Base-by-base conservation (phyloP, 2,888 invertebrate species). In the Mesorhabditis spiculigera region DNA sequence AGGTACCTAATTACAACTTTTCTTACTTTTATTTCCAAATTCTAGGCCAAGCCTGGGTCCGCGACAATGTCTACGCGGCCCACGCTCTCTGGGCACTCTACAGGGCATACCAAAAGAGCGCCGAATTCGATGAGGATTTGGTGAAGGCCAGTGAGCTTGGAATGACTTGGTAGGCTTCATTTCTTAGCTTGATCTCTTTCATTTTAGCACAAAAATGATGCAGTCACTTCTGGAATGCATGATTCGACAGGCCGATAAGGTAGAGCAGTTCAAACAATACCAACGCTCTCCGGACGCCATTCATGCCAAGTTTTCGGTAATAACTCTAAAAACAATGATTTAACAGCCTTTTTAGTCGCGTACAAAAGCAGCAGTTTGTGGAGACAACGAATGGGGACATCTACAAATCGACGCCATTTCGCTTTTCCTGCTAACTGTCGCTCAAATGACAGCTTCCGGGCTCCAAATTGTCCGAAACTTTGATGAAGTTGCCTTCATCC, bases 371-470 rank as follows among this genome's bases (percentile, higher is more conserved):
- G 90, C 91, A 13, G 96, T 97, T 62, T 96, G 96, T 4, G 94
- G 93, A 5, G 98, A 99, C 87, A 89, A 90, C 74, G 95, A 96
- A 87, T 98, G 97, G 97, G 98, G 98, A 1, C 98, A 98, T 88
- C 89, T 98, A 73, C 98, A 94, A 88, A 92, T 99, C 79, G 98
- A 98, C 89, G 96, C 98, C 0, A 92, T 95, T 68, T 95, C 96
- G 4, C 88, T 99, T 3, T 99, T 94, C 86, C 89, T 99, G 3
- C 89, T 99, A 10, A 92, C 94, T 70, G 89, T 99, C 66, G 96
- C 97, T 4, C 97, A 99, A 88, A 98, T 99, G 95, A 99, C 97
- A 58, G 97, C 98, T 42, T 95, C 97, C 70, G 90, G 97, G 28
- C 88, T 98, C 65, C 95, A 97, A 87, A 94, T 98, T 82, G 91